Base-by-base conservation (phyloP, 1,140 invertebrate genomes). In the Hormaphis cornu region DNA sequence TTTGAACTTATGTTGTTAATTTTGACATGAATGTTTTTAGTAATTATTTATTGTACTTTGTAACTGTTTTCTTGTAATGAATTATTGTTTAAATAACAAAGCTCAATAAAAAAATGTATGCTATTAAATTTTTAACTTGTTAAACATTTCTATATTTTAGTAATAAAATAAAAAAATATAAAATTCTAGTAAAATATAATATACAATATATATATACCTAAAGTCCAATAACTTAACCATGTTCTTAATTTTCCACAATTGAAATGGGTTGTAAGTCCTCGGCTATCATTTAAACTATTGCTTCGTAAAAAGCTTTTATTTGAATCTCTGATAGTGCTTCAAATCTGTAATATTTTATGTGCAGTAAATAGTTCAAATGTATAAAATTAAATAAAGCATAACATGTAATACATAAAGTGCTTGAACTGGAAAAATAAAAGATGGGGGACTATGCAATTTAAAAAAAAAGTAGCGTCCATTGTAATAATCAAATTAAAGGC, bases 221-320 rank as follows among this genome's bases (percentile, higher is more conserved):
- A 30, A 56, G 18, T 56, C 53, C 18, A 56, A 56, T 12, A 56
- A 30, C 20, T 56, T 35, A 20, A 56, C 18, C 53, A 56, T 56
- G 24, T 56, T 56, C n/a, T 14, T 9, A 8, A 33, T 56, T 56
- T 37, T 56, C 53, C n/a, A 56, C 53, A 22, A 56, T 56, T 37
- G 53, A 56, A 9, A 54, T 18, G 28, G 53, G 53, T 35, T 56
- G 53, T n/a, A 54, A 18, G 52, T 54, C 52, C 24, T 54, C 52
- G 18, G 52, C 26, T n/a, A 54, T 54, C 30, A 54, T 54, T 9
- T 30, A 30, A n/a, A 54, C 52, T 2, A 54, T 54, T 30, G 52
- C 24, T n/a, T 54, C 9, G 30, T 54, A 10, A 18, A 54, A 54
- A 10, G 2, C 26, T 54, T 30, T 54, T 18, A 54, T 18, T 54